Conservation (phyloP, 2,113 vertebrate genomes). For the Apistogramma diplotaenia region DNA sequence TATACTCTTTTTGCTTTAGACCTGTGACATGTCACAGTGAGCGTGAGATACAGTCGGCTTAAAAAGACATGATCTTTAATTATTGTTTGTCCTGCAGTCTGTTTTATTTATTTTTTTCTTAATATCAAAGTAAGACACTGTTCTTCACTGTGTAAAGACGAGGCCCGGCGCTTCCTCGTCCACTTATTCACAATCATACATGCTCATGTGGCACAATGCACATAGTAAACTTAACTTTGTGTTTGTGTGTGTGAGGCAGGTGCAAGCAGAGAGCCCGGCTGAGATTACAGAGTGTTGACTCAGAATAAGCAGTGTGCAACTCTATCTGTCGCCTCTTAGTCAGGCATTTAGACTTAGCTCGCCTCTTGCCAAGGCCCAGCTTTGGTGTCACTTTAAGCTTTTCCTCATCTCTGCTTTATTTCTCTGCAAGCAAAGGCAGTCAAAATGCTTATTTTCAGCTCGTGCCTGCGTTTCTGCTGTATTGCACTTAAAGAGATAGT, state of each 20-base stretch:
- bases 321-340: constrained; percentile 81
- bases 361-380: constrained; percentile 81
- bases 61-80: background rate
- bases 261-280: constrained; percentile 70
- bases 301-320: constrained; percentile 85
- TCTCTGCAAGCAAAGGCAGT: constrained; percentile 20
- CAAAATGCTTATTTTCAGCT: background rate
- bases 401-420: constrained; percentile 37
- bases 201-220: constrained; percentile 58
- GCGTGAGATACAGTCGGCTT: background rate
- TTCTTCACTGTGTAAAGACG: background rate
- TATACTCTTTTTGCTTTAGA: background rate
- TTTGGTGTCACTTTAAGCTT: constrained; percentile 79
- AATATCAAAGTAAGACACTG: background rate
- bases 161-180: background rate
- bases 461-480: constrained; percentile 1
- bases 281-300: constrained; percentile 91
- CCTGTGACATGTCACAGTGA: background rate
- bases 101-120: background rate
- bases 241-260: constrained; percentile 59
- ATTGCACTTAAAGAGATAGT: background rate
- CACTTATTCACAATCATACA: background rate
- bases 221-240: constrained; percentile 61
- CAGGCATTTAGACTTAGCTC: constrained; percentile 83
- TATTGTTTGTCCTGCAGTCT: background rate